These are phyloP conservation scores for Eudyptes chrysolophus DNA, from an alignment of 2,113 vertebrate species.

Conservation along the genomic window DNA sequence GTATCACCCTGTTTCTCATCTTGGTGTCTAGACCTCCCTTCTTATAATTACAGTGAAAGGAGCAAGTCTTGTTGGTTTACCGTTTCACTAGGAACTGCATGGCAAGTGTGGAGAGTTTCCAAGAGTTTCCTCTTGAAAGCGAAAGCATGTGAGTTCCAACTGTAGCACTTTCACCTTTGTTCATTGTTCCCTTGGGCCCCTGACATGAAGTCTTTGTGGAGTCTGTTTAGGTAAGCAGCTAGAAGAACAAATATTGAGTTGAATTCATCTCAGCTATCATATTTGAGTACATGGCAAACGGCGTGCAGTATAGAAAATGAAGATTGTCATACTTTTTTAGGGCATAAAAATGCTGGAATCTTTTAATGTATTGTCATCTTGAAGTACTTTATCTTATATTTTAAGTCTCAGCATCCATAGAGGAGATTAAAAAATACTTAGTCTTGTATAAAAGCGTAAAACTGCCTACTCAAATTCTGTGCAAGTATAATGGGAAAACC, in stretches of 20 bases:
- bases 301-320: accelerated
- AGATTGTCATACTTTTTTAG: not conserved
- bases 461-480: not conserved
- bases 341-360: not conserved
- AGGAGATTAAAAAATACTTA: not conserved
- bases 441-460: not conserved
- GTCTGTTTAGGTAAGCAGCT: not conserved
- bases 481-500: not conserved
- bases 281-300: not conserved
- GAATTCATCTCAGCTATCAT: not conserved
- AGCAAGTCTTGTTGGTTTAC: not conserved
- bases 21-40: not conserved
- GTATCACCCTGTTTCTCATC: not conserved
- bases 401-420: not conserved
- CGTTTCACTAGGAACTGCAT: not conserved
- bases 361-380: not conserved
- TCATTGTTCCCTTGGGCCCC: not conserved
- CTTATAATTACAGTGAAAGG: not conserved
- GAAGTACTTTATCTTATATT: not conserved
- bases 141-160: not conserved
- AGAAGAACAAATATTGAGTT: not conserved
- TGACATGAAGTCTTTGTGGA: not conserved
- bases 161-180: not conserved
- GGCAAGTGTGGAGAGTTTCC: not conserved
- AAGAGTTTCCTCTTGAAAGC: not conserved